Evolutionary conservation across 2,888 invertebrate genomes (phyloP).

Genomic region (Gymnoscelis rufifasciata): DNA sequence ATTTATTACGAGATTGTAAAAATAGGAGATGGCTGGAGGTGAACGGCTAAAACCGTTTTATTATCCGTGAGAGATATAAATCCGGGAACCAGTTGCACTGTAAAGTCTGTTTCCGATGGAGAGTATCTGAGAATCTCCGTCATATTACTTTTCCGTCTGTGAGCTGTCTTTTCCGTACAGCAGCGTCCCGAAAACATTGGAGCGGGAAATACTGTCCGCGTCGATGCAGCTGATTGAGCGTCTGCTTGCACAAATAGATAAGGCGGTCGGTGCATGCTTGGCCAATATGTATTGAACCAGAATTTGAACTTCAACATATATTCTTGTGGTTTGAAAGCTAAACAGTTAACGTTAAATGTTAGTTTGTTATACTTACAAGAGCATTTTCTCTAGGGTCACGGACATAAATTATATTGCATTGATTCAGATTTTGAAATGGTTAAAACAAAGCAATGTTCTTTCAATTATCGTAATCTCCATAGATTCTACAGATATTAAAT

Average conservation of each 20-base stretch:
- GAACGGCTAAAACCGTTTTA: neutral
- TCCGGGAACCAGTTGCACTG: neutral
- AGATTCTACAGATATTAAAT: no score
- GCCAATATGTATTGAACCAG: slow-evolving; percentile 9
- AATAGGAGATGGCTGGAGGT: neutral
- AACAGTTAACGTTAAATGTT: no score
- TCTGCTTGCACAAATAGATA: slow-evolving; percentile 58
- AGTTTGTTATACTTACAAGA: no score
- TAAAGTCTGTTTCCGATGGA: neutral
- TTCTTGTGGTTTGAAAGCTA: no score
- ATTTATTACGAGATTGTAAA: slow-evolving; percentile 10
- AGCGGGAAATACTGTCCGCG: slow-evolving; percentile 33
- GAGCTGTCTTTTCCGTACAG: slow-evolving; percentile 10
- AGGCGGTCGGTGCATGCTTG: slow-evolving; percentile 32
- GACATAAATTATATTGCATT: no score
- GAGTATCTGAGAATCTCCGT: neutral
- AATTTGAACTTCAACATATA: neutral
- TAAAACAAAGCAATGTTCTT: no score
- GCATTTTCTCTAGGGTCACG: no score
- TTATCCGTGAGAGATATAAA: neutral
- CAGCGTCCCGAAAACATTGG: slow-evolving; percentile 21
- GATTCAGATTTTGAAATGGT: no score
- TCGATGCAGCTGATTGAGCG: slow-evolving; percentile 41
- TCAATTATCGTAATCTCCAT: no score
- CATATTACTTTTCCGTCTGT: slow-evolving; percentile 7